A percentile compares a stretch with the other conserved stretches of the same genome.
phyloP scores from a whole-genome alignment of 2,888 invertebrate genomes.

The Druceiella hillmani region DNA sequence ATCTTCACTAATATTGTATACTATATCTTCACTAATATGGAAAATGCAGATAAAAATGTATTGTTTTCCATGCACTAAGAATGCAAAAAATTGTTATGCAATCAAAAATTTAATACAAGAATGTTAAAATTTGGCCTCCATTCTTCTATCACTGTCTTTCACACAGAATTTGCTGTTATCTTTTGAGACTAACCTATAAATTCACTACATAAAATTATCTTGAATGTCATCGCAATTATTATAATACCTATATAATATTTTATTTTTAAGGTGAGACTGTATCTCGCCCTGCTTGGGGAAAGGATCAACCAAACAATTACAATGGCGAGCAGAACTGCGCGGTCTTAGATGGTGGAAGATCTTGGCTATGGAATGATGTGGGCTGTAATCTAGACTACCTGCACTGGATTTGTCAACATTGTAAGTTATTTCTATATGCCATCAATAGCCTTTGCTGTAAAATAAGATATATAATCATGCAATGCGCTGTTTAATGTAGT shows the following conservation, averaged over 20 bases:
- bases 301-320: slow-evolving; percentile 93
- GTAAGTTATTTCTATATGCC: slow-evolving; percentile 57
- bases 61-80: no score
- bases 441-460: slow-evolving; percentile 9
- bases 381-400: slow-evolving; percentile 90
- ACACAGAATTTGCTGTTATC: no score
- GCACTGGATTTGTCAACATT: slow-evolving; percentile 90
- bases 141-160: no score
- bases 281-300: slow-evolving; percentile 81
- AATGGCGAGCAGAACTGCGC: slow-evolving; percentile 94
- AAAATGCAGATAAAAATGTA: no score
- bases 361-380: slow-evolving; percentile 93
- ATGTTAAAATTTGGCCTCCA: no score
- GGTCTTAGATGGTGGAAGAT: slow-evolving; percentile 84
- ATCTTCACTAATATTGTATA: no score
- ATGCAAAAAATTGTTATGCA: no score
- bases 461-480: not conserved
- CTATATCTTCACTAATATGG: no score
- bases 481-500: not conserved
- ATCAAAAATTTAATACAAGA: no score
- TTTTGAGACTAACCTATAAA: no score
- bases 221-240: no score
- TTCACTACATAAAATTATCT: no score
- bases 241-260: slow-evolving; percentile 7
- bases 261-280: slow-evolving; percentile 64